Evolutionary conservation across 2,888 invertebrate genomes (phyloP).

Genomic region (Melieria omissa): DNA sequence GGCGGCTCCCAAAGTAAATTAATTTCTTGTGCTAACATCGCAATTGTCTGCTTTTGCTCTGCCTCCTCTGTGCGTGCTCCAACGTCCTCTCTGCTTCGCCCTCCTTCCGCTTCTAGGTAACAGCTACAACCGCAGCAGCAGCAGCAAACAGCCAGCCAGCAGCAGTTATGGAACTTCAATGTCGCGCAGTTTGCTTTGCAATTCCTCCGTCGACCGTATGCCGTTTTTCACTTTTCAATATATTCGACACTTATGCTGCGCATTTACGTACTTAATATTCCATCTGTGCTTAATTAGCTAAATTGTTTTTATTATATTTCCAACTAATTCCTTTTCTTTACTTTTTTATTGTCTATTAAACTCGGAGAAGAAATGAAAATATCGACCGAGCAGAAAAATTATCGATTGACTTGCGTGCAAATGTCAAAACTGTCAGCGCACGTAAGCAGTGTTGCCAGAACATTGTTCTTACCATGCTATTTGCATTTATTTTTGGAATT

Average conservation of each 20-base stretch:
- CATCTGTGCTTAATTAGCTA: slow-evolving; percentile 13
- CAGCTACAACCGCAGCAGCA: slow-evolving; percentile 42
- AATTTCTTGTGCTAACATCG: slow-evolving; percentile 41
- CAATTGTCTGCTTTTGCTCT: slow-evolving; percentile 25
- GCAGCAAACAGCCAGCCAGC: slow-evolving; percentile 33
- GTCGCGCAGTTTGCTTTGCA: slow-evolving; percentile 48
- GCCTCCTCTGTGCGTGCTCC: slow-evolving; percentile 40
- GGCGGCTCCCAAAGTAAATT: slow-evolving; percentile 32
- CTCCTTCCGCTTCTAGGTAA: slow-evolving; percentile 28
- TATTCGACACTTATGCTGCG: slow-evolving; percentile 3
- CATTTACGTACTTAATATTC: slow-evolving; percentile 23
- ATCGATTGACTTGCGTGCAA: slow-evolving; percentile 52
- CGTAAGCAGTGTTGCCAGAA: slow-evolving; percentile 20
- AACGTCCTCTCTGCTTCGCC: slow-evolving; percentile 38
- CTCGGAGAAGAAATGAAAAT: slow-evolving; percentile 54
- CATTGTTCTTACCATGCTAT: neutral
- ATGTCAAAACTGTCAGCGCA: slow-evolving; percentile 44
- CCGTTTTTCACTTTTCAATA: slow-evolving; percentile 34
- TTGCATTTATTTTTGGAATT: neutral
- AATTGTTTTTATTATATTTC: slow-evolving; percentile 36
- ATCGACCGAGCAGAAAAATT: slow-evolving; percentile 60
- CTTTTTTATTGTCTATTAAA: slow-evolving; percentile 46
- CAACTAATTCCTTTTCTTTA: slow-evolving; percentile 33
- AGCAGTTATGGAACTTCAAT: slow-evolving; percentile 56
- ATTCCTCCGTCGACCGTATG: slow-evolving; percentile 21